phyloP scores from a whole-genome alignment of 2,888 invertebrate genomes.

The Chirona hameri region DNA sequence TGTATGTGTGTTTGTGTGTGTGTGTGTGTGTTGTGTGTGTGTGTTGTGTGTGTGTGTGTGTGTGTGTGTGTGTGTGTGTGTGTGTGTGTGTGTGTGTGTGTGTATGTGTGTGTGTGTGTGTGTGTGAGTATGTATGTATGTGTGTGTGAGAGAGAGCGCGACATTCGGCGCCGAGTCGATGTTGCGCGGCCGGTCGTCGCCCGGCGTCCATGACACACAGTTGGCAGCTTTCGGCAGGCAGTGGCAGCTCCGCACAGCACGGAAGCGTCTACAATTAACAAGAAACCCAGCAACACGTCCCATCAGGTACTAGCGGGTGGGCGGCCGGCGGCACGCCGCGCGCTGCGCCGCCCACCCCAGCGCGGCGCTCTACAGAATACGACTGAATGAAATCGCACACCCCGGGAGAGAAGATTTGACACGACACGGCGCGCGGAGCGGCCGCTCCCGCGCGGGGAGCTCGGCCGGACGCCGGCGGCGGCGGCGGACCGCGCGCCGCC shows the following conservation, averaged over 20 bases:
- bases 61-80: no score
- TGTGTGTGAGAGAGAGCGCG: background rate
- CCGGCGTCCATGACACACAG: background rate
- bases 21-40: no score
- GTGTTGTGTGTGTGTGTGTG: no score
- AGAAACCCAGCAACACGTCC: conserved; percentile 26
- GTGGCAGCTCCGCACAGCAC: conserved; percentile 1
- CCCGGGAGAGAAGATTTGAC: conserved; percentile 1
- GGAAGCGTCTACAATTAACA: conserved; percentile 24
- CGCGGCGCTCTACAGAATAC: background rate
- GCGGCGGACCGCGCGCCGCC: background rate
- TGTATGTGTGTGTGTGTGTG: no score
- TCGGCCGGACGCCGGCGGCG: background rate
- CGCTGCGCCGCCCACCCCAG: background rate
- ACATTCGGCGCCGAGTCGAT: background rate
- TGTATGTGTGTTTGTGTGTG: no score
- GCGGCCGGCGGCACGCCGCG: background rate
- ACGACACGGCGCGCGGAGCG: background rate
- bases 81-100: no score
- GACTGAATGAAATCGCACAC: background rate
- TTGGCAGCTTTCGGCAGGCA: conserved; percentile 27
- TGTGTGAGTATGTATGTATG: no score
- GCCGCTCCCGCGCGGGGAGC: background rate
- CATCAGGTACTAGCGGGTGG: conserved; percentile 26
- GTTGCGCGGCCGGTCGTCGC: no score